These are phyloP conservation scores for Peromyscus californicus DNA, from an alignment of 2,113 vertebrate species.

Conservation along the genomic window DNA sequence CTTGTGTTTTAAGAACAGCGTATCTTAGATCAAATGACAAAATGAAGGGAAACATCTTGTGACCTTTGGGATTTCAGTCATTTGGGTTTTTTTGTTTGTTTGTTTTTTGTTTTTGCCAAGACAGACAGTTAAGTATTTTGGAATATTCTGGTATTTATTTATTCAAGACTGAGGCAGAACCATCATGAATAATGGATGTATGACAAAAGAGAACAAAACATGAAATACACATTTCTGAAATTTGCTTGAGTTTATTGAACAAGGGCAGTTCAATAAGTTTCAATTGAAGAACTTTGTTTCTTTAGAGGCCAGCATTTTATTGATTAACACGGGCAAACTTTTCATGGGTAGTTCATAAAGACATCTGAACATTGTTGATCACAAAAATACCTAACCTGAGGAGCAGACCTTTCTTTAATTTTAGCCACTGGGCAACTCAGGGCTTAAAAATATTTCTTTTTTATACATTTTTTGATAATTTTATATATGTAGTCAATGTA, in stretches of 20 bases:
- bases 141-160: slow-evolving; percentile 77
- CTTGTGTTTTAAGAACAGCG: slow-evolving; percentile 71
- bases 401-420: slow-evolving; percentile 25
- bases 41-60: slow-evolving; percentile 83
- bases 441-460: slow-evolving; percentile 25
- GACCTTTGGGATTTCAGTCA: slow-evolving; percentile 73
- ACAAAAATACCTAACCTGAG: slow-evolving; percentile 51
- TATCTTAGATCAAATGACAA: slow-evolving; percentile 78
- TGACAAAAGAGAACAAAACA: slow-evolving; percentile 1
- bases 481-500: neutral
- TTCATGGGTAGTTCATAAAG: slow-evolving; percentile 6
- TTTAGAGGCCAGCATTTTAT: slow-evolving; percentile 26
- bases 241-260: neutral
- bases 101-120: slow-evolving; percentile 60
- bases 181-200: slow-evolving; percentile 55
- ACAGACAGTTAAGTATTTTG: slow-evolving; percentile 68
- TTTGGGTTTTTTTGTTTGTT: slow-evolving; percentile 53
- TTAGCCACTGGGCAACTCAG: neutral
- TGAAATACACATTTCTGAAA: slow-evolving; percentile 53
- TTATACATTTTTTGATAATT: neutral
- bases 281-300: neutral
- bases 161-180: slow-evolving; percentile 70
- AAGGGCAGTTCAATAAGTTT: neutral
- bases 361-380: neutral
- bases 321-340: slow-evolving; percentile 3